Conservation (phyloP, 2,113 vertebrate genomes). For the Sapajus apella region DNA sequence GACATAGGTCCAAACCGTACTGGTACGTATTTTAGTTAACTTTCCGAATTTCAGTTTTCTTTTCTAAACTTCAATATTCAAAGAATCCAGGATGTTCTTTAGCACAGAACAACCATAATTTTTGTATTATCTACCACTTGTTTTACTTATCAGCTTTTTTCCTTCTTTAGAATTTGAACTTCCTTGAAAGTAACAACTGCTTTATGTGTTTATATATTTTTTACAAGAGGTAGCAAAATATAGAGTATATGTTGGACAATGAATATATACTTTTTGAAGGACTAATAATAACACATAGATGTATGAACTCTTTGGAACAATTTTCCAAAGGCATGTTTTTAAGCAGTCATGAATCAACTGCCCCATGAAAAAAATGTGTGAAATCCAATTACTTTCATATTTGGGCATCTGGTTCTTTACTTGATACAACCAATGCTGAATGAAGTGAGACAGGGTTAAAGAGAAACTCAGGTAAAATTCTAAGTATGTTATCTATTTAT, state of each 20-base stretch:
- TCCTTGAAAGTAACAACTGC: background rate
- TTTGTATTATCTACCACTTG: background rate
- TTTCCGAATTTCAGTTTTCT: slow-evolving; percentile 10
- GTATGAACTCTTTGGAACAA: slow-evolving; percentile 36
- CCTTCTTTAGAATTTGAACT: background rate
- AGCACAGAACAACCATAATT: background rate
- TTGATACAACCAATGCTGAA: slow-evolving; percentile 46
- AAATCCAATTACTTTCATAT: slow-evolving; percentile 69
- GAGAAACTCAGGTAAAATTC: slow-evolving; percentile 45
- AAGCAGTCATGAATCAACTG: slow-evolving; percentile 49
- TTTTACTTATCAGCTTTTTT: background rate
- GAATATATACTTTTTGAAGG: slow-evolving; percentile 30
- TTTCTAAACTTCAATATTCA: background rate
- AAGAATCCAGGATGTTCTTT: background rate
- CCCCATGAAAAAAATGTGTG: slow-evolving; percentile 45
- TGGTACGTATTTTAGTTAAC: background rate
- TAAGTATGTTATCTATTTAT: slow-evolving; percentile 33
- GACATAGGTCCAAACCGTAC: too few species aligned
- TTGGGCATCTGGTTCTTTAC: slow-evolving; percentile 52
- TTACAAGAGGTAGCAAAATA: background rate
- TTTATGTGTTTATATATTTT: background rate
- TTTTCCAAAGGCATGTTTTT: slow-evolving; percentile 59
- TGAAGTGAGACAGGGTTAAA: slow-evolving; percentile 30
- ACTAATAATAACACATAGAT: slow-evolving; percentile 31
- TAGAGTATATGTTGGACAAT: background rate